Conservation (phyloP, 2,888 invertebrate genomes). For the Caenorhabditis becei region DNA sequence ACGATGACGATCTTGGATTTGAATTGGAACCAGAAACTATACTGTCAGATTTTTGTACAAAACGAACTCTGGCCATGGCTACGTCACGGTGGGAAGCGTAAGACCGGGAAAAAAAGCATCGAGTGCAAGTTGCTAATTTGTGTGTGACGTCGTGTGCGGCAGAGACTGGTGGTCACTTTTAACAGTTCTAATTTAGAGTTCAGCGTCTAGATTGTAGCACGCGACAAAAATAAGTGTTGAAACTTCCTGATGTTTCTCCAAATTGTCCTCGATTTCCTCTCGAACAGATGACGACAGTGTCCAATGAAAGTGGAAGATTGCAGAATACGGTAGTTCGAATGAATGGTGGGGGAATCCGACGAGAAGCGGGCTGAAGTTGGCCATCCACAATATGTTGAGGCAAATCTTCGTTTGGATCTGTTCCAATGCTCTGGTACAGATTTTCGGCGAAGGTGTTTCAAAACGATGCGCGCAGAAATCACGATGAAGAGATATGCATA, state of each 20-base stretch:
- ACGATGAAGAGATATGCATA: conserved; percentile 40
- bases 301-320: neutral
- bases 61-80: conserved; percentile 14
- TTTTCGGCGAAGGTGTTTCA: neutral
- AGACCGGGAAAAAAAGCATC: conserved; percentile 36
- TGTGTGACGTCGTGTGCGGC: conserved; percentile 37
- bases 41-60: neutral
- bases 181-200: conserved; percentile 45
- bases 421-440: conserved; percentile 35
- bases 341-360: neutral
- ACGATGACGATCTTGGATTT: conserved; percentile 36
- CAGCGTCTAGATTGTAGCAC: conserved; percentile 30
- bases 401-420: neutral
- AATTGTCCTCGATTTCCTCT: conserved; percentile 29
- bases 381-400: neutral
- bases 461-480: conserved; percentile 17
- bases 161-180: conserved; percentile 32
- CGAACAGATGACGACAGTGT: neutral
- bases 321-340: neutral
- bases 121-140: conserved; percentile 39
- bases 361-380: neutral
- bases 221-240: conserved; percentile 16
- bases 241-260: conserved; percentile 41
- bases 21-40: neutral
- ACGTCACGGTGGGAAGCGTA: conserved; percentile 25